Evolutionary conservation across 2,888 invertebrate species (phyloP), one percentile per base, ranked within the genome.

Genomic region (Creontiades dilutus): DNA sequence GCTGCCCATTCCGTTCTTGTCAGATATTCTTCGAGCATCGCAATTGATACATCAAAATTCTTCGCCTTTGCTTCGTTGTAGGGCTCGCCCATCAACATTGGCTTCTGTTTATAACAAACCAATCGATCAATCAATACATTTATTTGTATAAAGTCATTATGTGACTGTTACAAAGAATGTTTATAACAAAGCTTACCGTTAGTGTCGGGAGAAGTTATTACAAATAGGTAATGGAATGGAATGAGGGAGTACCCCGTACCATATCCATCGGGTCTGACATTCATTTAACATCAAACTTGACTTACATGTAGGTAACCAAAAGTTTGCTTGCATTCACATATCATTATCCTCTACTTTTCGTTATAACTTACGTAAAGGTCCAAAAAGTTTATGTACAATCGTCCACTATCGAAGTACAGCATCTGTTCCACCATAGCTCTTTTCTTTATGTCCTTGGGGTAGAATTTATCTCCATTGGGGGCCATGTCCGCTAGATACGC

Each of bases 401-500:
- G 96, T 37, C 96, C 96, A 92, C 96, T 94, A 92, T 98, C 97
- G 93, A 97, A 97, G 94, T 96, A 96, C 90, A 97, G 93, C 90
- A 96, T 94, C 93, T 97, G 96, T 93, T 98, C 97, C 81, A 98
- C 96, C 0, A 96, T 89, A 0, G 96, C 97, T 68, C 97, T 95
- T 92, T 95, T 95, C 92, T 96, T 95, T 9, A 96, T 95, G 92
- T 97, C 96, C 92, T 96, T 96, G 2, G 98, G 97, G 93, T 96
- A 96, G 75, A 97, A 93, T 0, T 94, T 94, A 92, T 96, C 96
- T 92, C 96, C 95, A 93, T 96, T 96, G 89, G 95, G 97, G 93
- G 97, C 97, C 92, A 96, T 96, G 93, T 96, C 96, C 52, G 95
- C 96, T 92, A 98, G 94, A 93, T 98, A 98, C 0, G 95, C 94